Percentiles rank a stretch among this genome's conserved stretches.
These are phyloP conservation scores for Cavia aperea DNA, from an alignment of 2,113 vertebrate genomes.

Conservation along the genomic window DNA sequence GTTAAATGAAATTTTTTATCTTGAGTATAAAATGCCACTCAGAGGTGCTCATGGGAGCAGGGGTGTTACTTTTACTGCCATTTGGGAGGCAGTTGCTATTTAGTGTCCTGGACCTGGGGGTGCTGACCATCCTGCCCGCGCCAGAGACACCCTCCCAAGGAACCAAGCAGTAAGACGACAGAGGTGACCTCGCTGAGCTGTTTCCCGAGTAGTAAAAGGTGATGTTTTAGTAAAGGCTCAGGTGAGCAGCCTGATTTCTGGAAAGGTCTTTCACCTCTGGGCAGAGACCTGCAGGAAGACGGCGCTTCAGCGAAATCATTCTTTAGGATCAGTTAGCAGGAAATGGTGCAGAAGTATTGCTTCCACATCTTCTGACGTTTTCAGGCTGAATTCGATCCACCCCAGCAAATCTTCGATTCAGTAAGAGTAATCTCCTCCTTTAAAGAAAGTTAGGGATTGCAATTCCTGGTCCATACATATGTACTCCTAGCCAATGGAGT, in stretches of 20 bases:
- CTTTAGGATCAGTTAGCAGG: neutral
- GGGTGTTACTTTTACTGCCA: neutral
- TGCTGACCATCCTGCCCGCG: neutral
- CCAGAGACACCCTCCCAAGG: neutral
- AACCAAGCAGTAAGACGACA: neutral
- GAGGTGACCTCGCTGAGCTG: neutral
- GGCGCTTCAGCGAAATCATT: neutral
- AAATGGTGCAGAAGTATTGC: neutral
- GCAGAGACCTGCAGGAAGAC: neutral
- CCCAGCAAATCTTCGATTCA: neutral
- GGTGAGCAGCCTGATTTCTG: neutral
- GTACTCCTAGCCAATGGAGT: neutral
- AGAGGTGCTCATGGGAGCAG: neutral
- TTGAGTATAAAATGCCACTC: neutral
- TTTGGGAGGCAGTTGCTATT: neutral
- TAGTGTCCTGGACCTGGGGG: neutral
- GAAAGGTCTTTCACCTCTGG: neutral
- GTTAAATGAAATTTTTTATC: neutral
- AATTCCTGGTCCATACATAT: neutral
- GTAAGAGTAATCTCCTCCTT: neutral
- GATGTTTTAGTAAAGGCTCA: constrained; percentile 6
- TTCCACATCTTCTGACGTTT: neutral
- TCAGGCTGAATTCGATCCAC: neutral
- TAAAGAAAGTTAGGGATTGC: neutral
- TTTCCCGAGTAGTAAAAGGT: neutral